These are phyloP conservation scores for Echinometra lucunter DNA, from an alignment of 53 echinoderm and acorn worm genomes.

Conservation along the genomic window DNA sequence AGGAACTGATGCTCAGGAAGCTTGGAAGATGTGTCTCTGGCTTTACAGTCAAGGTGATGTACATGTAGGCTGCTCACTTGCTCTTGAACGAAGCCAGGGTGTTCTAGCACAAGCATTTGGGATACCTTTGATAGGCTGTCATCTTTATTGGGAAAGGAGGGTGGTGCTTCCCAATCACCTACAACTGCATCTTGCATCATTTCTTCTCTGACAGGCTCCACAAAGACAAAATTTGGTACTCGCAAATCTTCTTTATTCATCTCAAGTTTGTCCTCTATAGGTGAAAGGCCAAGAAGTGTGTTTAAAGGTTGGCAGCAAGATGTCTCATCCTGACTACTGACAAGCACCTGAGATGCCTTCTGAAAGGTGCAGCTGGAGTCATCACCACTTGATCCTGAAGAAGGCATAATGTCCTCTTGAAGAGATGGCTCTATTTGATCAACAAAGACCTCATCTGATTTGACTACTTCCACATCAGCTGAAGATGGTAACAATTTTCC, in stretches of 20 bases:
- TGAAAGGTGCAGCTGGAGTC: slow-evolving; percentile 15
- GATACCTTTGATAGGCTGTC: neutral
- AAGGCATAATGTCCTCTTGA: slow-evolving; percentile 19
- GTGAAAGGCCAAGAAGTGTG: neutral
- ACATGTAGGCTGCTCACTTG: neutral
- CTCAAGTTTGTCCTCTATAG: neutral
- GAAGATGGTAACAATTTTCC: neutral
- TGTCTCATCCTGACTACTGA: neutral
- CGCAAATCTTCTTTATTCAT: neutral
- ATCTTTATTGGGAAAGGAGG: neutral
- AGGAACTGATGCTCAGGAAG: neutral
- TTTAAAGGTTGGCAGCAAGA: neutral
- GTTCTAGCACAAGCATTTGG: neutral
- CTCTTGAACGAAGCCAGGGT: neutral
- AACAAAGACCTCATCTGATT: neutral
- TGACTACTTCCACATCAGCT: slow-evolving; percentile 19
- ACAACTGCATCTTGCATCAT: neutral
- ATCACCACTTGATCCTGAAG: neutral
- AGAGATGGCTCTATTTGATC: slow-evolving; percentile 18
- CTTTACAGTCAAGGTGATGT: neutral
- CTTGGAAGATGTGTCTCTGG: neutral
- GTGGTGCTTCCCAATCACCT: neutral
- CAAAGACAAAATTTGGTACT: neutral
- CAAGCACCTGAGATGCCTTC: neutral
- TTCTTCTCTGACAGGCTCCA: neutral